Conservation (phyloP, 2,888 invertebrate genomes). For the Parnassius mnemosyne region DNA sequence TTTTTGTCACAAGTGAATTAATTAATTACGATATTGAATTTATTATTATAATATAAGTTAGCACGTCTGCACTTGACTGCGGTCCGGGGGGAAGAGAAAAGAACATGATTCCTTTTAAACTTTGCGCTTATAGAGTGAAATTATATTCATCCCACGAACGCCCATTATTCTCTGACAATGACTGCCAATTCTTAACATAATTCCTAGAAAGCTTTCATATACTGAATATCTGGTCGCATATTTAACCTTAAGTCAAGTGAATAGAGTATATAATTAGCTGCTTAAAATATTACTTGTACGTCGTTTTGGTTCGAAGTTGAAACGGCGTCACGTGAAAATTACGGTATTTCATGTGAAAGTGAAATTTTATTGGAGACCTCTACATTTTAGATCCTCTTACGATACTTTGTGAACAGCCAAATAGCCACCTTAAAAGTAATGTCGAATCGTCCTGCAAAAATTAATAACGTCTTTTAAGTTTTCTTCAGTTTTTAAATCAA, state of each 20-base stretch:
- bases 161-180: conserved; percentile 78
- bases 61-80: no score
- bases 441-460: not conserved
- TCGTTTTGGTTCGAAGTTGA: not conserved
- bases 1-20: no score
- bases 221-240: conserved; percentile 8
- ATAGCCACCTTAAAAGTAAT: conserved; percentile 13
- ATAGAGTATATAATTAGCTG: conserved; percentile 31
- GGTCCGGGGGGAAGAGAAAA: no score
- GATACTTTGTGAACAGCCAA: conserved; percentile 11
- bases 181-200: conserved; percentile 70
- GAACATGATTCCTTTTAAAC: no score
- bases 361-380: no score
- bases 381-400: no score
- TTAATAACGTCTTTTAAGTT: no score
- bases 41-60: no score
- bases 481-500: no score
- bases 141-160: conserved; percentile 54
- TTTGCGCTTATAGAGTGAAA: no score
- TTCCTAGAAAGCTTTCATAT: not conserved
- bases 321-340: conserved; percentile 69
- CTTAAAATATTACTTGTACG: not conserved
- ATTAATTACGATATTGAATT: no score
- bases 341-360: no score
- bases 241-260: conserved; percentile 10